Evolutionary conservation across 2,888 invertebrate genomes (phyloP).

Genomic region (Perizoma flavofasciatum): DNA sequence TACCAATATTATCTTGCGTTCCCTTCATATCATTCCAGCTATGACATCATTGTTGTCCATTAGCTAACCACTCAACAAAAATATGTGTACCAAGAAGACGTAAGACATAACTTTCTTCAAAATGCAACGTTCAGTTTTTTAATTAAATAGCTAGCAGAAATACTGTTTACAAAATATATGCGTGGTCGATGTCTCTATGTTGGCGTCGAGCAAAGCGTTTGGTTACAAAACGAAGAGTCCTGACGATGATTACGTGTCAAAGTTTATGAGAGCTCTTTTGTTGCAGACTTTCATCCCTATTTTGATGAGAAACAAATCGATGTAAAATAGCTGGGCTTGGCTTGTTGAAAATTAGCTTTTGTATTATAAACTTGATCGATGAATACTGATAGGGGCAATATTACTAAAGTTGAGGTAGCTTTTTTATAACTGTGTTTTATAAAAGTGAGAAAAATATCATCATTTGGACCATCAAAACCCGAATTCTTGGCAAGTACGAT

Average conservation of each 20-base stretch:
- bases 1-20: too few relatives aligned
- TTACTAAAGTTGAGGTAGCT: too few relatives aligned
- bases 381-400: slow-evolving; percentile 7
- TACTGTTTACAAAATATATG: slow-evolving; percentile 11
- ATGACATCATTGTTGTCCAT: too few relatives aligned
- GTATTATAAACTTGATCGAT: slow-evolving; percentile 9
- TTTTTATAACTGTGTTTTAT: too few relatives aligned
- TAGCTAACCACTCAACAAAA: too few relatives aligned
- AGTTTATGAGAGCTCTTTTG: slow-evolving; percentile 40
- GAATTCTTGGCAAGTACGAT: too few relatives aligned
- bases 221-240: slow-evolving; percentile 36
- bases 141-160: background rate
- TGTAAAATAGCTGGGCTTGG: slow-evolving; percentile 15
- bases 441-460: too few relatives aligned
- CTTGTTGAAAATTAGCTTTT: slow-evolving; percentile 4
- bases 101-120: too few relatives aligned
- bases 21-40: too few relatives aligned
- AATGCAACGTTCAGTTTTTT: too few relatives aligned
- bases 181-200: slow-evolving; percentile 8
- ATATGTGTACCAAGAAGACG: too few relatives aligned
- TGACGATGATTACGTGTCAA: slow-evolving; percentile 42
- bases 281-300: slow-evolving; percentile 24
- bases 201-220: slow-evolving; percentile 22
- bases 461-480: too few relatives aligned
- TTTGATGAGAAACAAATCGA: slow-evolving; percentile 27